phyloP scores from a whole-genome alignment of 2,113 vertebrate species.

The Nanger granti region DNA sequence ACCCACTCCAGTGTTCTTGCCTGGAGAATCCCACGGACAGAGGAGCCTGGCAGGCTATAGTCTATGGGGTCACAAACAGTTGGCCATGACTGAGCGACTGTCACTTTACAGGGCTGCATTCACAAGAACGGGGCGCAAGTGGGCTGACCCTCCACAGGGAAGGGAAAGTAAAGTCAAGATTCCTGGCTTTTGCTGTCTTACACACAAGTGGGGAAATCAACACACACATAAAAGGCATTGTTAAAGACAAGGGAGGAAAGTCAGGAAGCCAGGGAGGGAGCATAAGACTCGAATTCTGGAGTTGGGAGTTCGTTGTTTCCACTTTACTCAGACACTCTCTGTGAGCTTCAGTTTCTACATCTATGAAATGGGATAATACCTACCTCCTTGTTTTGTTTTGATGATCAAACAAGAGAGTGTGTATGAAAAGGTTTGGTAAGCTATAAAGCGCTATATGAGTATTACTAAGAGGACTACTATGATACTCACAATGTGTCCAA shows the following conservation, averaged over 20 bases:
- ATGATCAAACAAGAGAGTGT: slow-evolving; percentile 54
- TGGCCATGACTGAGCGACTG: not conserved
- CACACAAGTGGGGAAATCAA: not conserved
- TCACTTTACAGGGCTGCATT: not conserved
- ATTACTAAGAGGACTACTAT: slow-evolving; percentile 23
- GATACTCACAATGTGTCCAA: not conserved
- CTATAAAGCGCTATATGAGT: slow-evolving; percentile 53
- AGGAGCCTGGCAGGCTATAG: not conserved
- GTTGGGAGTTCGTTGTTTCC: not conserved
- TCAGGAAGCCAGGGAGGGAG: not conserved
- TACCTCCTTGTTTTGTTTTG: slow-evolving; percentile 58
- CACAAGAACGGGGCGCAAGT: not conserved
- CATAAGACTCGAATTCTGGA: not conserved
- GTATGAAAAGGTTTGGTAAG: slow-evolving; percentile 42
- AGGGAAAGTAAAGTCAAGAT: not conserved
- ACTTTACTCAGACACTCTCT: slow-evolving; percentile 20
- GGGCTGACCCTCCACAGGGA: not conserved
- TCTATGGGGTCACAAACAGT: not conserved
- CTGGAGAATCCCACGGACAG: not conserved
- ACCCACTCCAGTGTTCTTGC: not conserved
- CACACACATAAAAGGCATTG: not conserved
- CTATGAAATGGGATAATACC: slow-evolving; percentile 64
- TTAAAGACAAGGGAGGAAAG: not conserved
- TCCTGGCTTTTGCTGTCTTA: not conserved
- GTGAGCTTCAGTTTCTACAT: not conserved